phyloP scores from a whole-genome alignment of 2,888 invertebrate genomes.

The Bugula neritina region DNA sequence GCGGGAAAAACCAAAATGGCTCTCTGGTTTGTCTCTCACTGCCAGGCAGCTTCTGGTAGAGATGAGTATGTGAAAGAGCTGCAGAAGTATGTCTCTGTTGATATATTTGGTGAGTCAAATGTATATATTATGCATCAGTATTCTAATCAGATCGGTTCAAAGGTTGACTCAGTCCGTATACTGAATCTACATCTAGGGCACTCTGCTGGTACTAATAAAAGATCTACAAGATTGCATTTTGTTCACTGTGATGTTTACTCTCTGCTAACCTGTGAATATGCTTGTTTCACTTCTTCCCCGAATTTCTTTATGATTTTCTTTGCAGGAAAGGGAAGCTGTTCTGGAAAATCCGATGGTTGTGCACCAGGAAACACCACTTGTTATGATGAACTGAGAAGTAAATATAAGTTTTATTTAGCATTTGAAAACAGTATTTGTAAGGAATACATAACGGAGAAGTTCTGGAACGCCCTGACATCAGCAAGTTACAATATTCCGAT shows the following conservation, averaged over 20 bases:
- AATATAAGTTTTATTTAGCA: conserved; percentile 26
- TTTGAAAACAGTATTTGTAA: conserved; percentile 24
- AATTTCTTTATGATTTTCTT: too few species aligned
- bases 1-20: conserved; percentile 5
- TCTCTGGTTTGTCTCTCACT: conserved; percentile 2
- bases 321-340: not conserved
- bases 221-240: too few species aligned
- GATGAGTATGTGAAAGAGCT: conserved; percentile 19
- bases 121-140: too few species aligned
- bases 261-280: too few species aligned
- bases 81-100: conserved; percentile 15
- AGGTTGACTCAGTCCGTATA: too few species aligned
- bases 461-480: conserved; percentile 18
- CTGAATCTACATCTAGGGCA: too few species aligned
- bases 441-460: conserved; percentile 27
- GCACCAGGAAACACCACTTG: conserved; percentile 18
- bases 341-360: conserved; percentile 16
- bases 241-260: too few species aligned
- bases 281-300: too few species aligned
- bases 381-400: not conserved
- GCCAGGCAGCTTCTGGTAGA: not conserved
- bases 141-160: too few species aligned
- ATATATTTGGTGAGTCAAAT: not conserved
- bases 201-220: too few species aligned
- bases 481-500: conserved; percentile 24